A percentile compares a stretch with the other conserved stretches of the same genome.
phyloP scores from a whole-genome alignment of 2,888 invertebrate genomes.

The Polietes domitor region DNA sequence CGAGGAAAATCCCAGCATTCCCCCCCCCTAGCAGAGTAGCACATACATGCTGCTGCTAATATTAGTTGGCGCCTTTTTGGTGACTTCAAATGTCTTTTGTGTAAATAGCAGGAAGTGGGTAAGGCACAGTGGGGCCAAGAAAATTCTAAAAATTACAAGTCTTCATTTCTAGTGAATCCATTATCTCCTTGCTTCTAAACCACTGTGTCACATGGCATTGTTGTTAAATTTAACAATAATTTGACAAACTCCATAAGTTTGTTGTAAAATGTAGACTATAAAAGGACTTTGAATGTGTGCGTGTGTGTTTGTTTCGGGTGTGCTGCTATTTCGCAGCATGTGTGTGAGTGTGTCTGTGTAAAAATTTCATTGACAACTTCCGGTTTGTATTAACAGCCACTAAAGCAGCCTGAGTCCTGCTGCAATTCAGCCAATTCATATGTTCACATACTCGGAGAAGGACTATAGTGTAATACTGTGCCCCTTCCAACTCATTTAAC shows the following conservation, averaged over 20 bases:
- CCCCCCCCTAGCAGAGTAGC: not conserved
- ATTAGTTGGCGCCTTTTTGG: conserved; percentile 32
- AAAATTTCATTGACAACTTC: not conserved
- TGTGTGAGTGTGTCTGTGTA: not conserved
- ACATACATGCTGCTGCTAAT: conserved; percentile 1
- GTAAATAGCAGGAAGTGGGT: not conserved
- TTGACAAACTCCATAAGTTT: not conserved
- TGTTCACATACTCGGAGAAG: not conserved
- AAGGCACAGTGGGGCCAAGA: not conserved
- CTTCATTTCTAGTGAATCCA: no score
- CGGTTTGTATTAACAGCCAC: conserved; percentile 3
- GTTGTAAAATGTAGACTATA: no score
- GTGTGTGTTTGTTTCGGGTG: not conserved
- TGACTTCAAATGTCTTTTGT: conserved; percentile 40
- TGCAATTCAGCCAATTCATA: not conserved
- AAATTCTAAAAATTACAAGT: not conserved
- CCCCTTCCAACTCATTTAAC: no score
- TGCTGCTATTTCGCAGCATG: not conserved
- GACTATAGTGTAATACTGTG: no score
- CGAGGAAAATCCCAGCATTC: not conserved
- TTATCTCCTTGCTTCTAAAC: not conserved
- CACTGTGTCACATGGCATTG: not conserved
- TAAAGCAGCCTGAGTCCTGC: not conserved
- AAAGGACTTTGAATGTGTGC: no score
- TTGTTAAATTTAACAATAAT: not conserved